Evolutionary conservation across 92 coral and sea anemone species (phyloP), one percentile per base, ranked within the genome.

Genomic region (Zoanthus sociatus): DNA sequence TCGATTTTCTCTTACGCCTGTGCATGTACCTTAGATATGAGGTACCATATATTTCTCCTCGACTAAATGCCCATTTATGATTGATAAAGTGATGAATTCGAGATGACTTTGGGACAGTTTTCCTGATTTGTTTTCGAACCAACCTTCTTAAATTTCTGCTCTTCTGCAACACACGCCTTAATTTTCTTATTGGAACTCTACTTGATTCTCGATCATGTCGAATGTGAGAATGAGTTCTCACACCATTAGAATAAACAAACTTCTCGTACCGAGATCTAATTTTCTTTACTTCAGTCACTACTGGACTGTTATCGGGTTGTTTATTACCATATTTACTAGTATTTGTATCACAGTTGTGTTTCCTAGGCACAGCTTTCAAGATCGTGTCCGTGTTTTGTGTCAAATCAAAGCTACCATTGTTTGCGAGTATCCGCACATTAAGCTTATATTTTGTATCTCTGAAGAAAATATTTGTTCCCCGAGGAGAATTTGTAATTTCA

Each of bases 311-410:
- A 73, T 73, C 77, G 77, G 73, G 73, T 69, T 69, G 73, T 69
- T 69, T 69, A 69, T 69, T 69, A 69, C 73, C 73, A 69, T 69
- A 69, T 69, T 69, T 69, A 69, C 73, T 69, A 69, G 73, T 69
- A 69, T 69, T 69, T 69, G 73, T 73, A 73, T 73, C 77, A 37
- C 50, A 45, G 77, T 73, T 73, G 77, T 73, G 77, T 73, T 73
- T 73, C 77, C 77, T 73, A 73, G 77, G 77, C 77, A 73, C 77
- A 73, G 77, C 77, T 73, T 73, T 73, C 77, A 73, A 73, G 77
- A 30, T 73, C 77, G 77, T 73, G 77, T 73, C 77, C 77, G 77
- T 73, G 77, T 73, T 73, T 73, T 73, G 77, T 73, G 77, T 73
- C 77, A 73, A 73, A 73, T 73, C 77, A 73, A 73, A 73, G 77